phyloP scores from a whole-genome alignment of 1,140 invertebrate genomes.

The Camponotus pennsylvanicus region DNA sequence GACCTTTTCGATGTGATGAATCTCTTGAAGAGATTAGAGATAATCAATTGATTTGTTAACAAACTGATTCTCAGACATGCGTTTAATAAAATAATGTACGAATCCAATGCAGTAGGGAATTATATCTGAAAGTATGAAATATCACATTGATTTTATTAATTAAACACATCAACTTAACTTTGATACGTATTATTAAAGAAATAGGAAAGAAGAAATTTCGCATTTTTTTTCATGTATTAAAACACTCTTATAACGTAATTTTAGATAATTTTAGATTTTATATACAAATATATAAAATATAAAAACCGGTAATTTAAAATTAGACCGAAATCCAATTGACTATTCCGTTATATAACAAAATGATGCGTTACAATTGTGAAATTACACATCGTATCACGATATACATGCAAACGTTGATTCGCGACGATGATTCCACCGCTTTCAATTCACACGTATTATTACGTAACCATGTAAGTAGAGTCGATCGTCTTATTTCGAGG shows the following conservation, averaged over 20 bases:
- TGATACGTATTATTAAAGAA: background rate
- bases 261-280: too few relatives aligned
- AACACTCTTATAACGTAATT: background rate
- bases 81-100: background rate
- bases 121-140: conserved; percentile 30
- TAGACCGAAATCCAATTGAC: background rate
- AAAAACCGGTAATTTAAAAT: background rate
- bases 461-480: background rate
- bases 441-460: conserved; percentile 44
- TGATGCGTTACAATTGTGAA: background rate
- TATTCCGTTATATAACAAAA: background rate
- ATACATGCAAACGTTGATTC: conserved; percentile 14
- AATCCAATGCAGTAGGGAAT: background rate
- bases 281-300: background rate
- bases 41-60: background rate
- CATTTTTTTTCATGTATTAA: background rate
- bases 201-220: background rate
- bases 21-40: background rate
- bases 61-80: background rate
- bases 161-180: background rate
- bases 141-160: background rate
- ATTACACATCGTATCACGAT: conserved; percentile 2
- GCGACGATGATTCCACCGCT: conserved; percentile 3
- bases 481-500: background rate
- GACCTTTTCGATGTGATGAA: background rate